Evolutionary conservation across 2,797 vertebrate genomes (phyloP), one percentile per base, ranked within the genome.

Genomic region (Chrysocyon brachyurus): DNA sequence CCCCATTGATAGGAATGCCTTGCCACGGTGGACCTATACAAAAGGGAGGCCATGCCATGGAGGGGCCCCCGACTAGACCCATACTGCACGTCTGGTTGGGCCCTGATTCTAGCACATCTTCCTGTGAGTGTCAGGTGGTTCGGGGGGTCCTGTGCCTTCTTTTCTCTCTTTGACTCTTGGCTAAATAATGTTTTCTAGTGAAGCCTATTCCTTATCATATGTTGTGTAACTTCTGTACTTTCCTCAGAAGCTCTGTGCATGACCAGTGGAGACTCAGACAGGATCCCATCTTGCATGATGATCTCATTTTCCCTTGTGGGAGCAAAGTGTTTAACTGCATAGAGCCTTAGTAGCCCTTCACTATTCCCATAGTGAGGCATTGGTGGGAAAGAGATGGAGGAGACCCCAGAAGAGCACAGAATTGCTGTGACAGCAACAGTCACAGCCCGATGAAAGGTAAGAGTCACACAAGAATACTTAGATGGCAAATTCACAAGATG

Each of bases 71-170:
- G 14, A 0, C n/a, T 54, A 31, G 26, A 36, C 14, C 31, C 19
- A 24, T 1, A 12, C 5, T 12, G 16, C 14, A 3, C 17, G 6
- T 72, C 33, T 31, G 0, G 0, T 5, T 1, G 8, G 21, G 36
- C 16, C 46, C 11, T 16, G 10, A 12, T 40, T 59, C 54, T 59
- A 46, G 31, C 12, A 24, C 61, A 3, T 46, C 15, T 85, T 61
- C 84, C 31, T 24, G 11, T 6, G 57, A 59, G 28, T 9, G 2
- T 28, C 1, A 5, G 73, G n/a, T 86, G 70, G 33, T n/a, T 77
- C 31, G 63, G 24, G 59, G 59, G 46, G 2, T 12, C 17, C 9
- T 21, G 21, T 14, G 3, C 28, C 3, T 36, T 77, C 61, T 70
- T 28, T 92, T 24, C 33, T 57, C 40, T 64, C 36, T 17, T 46